These are phyloP conservation scores for Alauda arvensis DNA, from an alignment of 2,797 vertebrate species.

Conservation along the genomic window DNA sequence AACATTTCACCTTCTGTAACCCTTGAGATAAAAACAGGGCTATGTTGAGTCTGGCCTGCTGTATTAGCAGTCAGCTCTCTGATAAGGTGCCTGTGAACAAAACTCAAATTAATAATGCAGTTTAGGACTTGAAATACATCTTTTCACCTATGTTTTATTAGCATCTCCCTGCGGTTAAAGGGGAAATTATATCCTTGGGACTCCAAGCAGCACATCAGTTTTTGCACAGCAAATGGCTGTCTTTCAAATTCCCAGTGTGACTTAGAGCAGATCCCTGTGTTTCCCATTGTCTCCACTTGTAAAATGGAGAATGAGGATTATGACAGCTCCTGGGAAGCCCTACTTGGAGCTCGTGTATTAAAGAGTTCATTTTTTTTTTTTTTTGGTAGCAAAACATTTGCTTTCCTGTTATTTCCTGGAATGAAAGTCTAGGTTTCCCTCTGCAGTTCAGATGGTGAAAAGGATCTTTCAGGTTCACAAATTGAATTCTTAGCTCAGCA, in stretches of 20 bases:
- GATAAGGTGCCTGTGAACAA: not conserved
- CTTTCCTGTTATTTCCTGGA: not conserved
- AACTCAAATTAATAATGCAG: not conserved
- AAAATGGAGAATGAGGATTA: not conserved
- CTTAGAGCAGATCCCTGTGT: not conserved
- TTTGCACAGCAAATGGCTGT: not conserved
- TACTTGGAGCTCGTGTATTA: not conserved
- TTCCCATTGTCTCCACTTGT: not conserved
- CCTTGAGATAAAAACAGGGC: not conserved
- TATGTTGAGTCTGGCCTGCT: not conserved
- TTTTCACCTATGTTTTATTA: not conserved
- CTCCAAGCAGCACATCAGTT: not conserved
- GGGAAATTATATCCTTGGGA: not conserved
- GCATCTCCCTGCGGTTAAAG: not conserved
- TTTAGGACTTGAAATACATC: not conserved
- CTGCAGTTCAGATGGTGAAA: conserved; percentile 16
- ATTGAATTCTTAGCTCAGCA: not conserved
- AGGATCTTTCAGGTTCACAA: not conserved
- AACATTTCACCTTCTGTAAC: not conserved
- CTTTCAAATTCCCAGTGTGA: not conserved
- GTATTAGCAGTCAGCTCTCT: not conserved
- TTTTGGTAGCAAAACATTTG: not conserved
- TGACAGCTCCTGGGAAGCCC: not conserved
- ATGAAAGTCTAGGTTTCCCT: not conserved
- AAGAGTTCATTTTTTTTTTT: not conserved